Percentiles rank a stretch among this genome's conserved stretches.
phyloP scores from a whole-genome alignment of 1,140 invertebrate genomes.

The Cardiocondyla obscurior region DNA sequence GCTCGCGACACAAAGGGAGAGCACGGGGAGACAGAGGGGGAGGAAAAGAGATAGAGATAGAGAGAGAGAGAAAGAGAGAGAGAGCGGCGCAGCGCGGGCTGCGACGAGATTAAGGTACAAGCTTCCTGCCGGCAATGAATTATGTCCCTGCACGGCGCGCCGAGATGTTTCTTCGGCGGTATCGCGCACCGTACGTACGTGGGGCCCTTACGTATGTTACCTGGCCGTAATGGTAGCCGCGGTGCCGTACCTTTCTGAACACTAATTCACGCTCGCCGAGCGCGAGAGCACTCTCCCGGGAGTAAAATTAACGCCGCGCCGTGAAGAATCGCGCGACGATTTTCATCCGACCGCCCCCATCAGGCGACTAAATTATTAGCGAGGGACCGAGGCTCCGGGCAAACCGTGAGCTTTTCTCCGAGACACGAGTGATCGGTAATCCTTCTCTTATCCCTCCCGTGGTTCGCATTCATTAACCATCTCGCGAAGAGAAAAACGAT shows the following conservation, averaged over 20 bases:
- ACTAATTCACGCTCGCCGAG: conserved; percentile 69
- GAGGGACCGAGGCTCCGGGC: conserved; percentile 40
- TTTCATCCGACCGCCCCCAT: too few relatives aligned
- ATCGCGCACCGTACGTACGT: conserved; percentile 63
- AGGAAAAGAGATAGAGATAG: neutral
- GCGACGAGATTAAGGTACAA: conserved; percentile 76
- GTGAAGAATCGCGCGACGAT: conserved; percentile 71
- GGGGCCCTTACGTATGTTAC: conserved; percentile 68
- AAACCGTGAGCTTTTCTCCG: conserved; percentile 52
- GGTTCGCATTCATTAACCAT: conserved; percentile 10
- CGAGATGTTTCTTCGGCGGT: conserved; percentile 73
- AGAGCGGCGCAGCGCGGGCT: conserved; percentile 28
- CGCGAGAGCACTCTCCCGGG: conserved; percentile 21
- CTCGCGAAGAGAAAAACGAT: neutral
- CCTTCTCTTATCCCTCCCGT: conserved; percentile 11
- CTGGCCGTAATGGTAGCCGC: conserved; percentile 66
- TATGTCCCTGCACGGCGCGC: conserved; percentile 65
- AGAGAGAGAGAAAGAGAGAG: neutral
- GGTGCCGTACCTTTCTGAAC: conserved; percentile 69
- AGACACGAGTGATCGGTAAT: conserved; percentile 55
- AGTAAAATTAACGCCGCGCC: conserved; percentile 70
- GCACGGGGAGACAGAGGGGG: neutral
- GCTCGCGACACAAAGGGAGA: neutral
- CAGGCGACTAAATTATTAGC: conserved; percentile 66
- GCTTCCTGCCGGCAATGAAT: conserved; percentile 76